Conservation (phyloP, 1,140 invertebrate species). For the Babylonia areolata region DNA sequence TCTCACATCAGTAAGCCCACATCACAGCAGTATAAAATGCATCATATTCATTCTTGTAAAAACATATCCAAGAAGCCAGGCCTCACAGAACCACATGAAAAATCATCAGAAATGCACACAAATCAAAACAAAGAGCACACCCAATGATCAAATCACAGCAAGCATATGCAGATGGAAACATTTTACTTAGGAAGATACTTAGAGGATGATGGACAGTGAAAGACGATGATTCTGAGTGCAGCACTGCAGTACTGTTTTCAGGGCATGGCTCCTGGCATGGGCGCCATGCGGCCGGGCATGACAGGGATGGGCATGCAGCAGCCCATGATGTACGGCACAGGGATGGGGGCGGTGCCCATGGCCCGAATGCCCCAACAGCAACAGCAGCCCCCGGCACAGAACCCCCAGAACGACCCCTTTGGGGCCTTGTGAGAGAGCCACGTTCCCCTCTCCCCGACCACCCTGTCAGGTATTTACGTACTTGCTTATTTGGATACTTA, state of each 20-base stretch:
- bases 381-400: slow-evolving; percentile 12
- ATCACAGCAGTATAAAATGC: no score
- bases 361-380: slow-evolving; percentile 14
- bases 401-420: slow-evolving; percentile 23
- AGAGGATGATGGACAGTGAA: no score
- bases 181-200: no score
- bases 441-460: background rate
- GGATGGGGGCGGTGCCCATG: slow-evolving; percentile 17
- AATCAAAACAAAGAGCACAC: no score
- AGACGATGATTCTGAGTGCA: background rate
- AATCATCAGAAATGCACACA: no score
- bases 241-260: background rate
- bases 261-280: slow-evolving; percentile 3
- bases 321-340: background rate
- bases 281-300: background rate
- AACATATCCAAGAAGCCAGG: no score
- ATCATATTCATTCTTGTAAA: no score
- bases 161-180: no score
- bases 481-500: no score
- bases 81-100: no score
- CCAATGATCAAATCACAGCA: no score
- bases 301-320: slow-evolving; percentile 28
- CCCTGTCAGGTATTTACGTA: background rate
- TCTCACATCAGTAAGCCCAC: no score
- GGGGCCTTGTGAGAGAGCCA: slow-evolving; percentile 25